Evolutionary conservation across 1,140 invertebrate species (phyloP).

Genomic region (Andricus grossulariae): DNA sequence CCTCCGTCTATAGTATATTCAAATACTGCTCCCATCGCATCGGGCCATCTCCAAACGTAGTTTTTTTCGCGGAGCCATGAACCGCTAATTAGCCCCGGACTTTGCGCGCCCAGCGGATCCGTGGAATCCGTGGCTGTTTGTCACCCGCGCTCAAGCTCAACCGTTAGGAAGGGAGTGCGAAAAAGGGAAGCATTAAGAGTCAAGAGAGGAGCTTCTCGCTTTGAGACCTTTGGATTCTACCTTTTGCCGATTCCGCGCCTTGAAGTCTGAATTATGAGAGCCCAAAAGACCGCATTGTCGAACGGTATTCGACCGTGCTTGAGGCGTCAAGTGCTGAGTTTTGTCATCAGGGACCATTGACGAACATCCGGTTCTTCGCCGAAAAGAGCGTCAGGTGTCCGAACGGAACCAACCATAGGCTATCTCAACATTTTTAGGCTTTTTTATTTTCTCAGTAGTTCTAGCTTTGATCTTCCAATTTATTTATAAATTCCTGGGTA

Average conservation of each 20-base stretch:
- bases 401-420: background rate
- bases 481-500: background rate
- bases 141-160: constrained; percentile 53
- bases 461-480: background rate
- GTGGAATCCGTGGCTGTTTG: constrained; percentile 67
- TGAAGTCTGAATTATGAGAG: constrained; percentile 19
- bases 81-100: constrained; percentile 62
- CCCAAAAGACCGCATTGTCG: constrained; percentile 16
- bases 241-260: background rate
- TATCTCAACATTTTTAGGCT: too few species aligned
- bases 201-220: background rate
- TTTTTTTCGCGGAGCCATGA: constrained; percentile 51
- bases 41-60: constrained; percentile 6
- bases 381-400: constrained; percentile 15
- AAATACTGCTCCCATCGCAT: constrained; percentile 48
- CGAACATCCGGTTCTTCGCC: constrained; percentile 3
- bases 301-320: constrained; percentile 15
- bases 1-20: constrained; percentile 57
- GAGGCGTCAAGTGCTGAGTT: constrained; percentile 4
- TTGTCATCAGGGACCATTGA: constrained; percentile 4
- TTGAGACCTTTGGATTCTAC: constrained; percentile 12
- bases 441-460: background rate
- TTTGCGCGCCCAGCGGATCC: constrained; percentile 54
- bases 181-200: background rate
- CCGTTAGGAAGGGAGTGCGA: constrained; percentile 9